A percentile compares a stretch with the other conserved stretches of the same genome.
Evolutionary conservation across 2,113 vertebrate genomes (phyloP).

Genomic region (Acinonyx jubatus): DNA sequence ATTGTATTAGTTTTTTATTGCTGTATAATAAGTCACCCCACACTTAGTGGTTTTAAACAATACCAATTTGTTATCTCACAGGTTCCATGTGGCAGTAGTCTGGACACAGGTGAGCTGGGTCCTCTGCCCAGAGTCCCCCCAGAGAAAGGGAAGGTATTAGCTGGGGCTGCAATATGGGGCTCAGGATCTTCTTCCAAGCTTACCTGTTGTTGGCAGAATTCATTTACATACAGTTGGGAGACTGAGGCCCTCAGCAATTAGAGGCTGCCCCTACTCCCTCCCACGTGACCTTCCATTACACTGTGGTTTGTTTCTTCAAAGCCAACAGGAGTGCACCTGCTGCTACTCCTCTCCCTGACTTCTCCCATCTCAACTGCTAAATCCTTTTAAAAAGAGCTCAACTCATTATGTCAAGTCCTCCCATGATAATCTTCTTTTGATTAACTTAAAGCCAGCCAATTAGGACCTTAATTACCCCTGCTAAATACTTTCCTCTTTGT

Average conservation of each 20-base stretch:
- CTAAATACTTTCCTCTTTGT: neutral
- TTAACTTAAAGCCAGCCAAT: constrained; percentile 7
- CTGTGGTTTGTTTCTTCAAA: neutral
- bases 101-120: neutral
- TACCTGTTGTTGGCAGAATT: neutral
- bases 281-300: fast-evolving
- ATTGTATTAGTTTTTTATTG: neutral
- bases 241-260: neutral
- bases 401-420: neutral
- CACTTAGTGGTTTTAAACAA: neutral
- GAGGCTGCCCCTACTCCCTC: neutral
- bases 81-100: neutral
- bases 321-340: neutral
- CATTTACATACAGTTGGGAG: neutral
- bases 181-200: neutral
- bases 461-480: neutral
- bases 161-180: neutral
- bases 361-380: neutral
- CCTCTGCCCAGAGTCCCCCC: neutral
- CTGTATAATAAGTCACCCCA: neutral
- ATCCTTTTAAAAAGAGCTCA: neutral
- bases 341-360: neutral
- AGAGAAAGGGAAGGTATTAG: neutral
- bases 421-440: neutral
- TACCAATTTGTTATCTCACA: neutral